These are phyloP conservation scores for Paraplagusia blochii DNA, from an alignment of 2,113 vertebrate species.

Conservation along the genomic window DNA sequence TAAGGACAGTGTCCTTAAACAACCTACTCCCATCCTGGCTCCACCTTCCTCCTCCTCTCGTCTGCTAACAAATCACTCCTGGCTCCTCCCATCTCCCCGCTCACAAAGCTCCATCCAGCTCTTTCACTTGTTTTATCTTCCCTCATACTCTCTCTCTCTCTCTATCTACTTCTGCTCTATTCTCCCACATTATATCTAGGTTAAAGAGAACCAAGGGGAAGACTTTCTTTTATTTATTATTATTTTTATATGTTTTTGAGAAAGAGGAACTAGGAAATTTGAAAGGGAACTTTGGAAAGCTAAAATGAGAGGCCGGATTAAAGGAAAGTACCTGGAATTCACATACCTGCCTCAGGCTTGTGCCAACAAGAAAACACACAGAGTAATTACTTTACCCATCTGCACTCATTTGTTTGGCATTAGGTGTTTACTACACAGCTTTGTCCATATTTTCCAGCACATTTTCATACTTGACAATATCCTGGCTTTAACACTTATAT, in stretches of 20 bases:
- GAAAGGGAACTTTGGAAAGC: not conserved
- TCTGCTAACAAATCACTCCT: constrained; percentile 7
- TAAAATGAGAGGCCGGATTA: not conserved
- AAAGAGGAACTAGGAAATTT: constrained; percentile 3
- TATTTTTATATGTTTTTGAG: not conserved
- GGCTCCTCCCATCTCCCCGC: constrained; percentile 13
- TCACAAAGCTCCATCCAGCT: constrained; percentile 4
- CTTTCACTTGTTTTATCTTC: constrained; percentile 14
- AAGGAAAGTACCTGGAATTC: constrained; percentile 10
- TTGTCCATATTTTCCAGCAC: not conserved
- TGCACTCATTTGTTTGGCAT: not conserved
- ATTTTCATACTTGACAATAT: not conserved
- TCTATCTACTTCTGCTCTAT: too few relatives aligned
- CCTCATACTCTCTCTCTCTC: not conserved
- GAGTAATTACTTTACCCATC: constrained; percentile 1
- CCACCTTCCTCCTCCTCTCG: constrained; percentile 26
- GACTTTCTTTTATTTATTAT: too few relatives aligned
- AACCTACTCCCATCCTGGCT: constrained; percentile 48
- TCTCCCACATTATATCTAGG: not conserved
- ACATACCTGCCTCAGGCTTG: constrained; percentile 11
- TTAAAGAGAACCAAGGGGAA: not conserved
- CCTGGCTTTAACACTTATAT: not conserved
- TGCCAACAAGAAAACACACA: constrained; percentile 12
- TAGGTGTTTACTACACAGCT: not conserved
- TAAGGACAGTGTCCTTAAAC: constrained; percentile 58